phyloP scores from a whole-genome alignment of 2,797 vertebrate species.

The Naso thynnoides region DNA sequence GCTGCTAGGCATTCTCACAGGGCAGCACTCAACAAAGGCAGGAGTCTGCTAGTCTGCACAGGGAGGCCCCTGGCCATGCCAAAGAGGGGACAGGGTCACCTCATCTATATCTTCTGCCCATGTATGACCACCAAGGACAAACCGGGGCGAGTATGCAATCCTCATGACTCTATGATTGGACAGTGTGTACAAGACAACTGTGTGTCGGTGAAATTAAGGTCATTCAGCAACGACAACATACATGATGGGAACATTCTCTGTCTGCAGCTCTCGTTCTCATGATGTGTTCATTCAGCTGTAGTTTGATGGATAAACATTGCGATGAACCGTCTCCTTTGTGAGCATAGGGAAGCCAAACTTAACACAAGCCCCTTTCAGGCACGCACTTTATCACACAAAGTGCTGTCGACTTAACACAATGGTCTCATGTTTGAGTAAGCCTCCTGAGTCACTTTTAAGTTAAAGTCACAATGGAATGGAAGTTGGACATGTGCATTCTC shows the following conservation, averaged over 20 bases:
- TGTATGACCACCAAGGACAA: slow-evolving; percentile 46
- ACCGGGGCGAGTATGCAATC: slow-evolving; percentile 36
- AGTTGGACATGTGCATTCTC: background rate
- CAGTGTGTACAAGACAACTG: slow-evolving; percentile 2
- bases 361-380: background rate
- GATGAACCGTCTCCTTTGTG: background rate
- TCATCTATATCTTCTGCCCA: slow-evolving; percentile 49
- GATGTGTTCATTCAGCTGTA: slow-evolving; percentile 17
- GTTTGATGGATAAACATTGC: slow-evolving; percentile 1
- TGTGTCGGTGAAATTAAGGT: slow-evolving; percentile 22
- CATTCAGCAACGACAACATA: slow-evolving; percentile 28
- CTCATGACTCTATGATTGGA: slow-evolving; percentile 11
- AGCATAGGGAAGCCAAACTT: background rate
- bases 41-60: slow-evolving; percentile 76
- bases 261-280: background rate
- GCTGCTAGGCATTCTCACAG: slow-evolving; percentile 64
- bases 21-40: slow-evolving; percentile 69
- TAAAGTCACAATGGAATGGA: background rate
- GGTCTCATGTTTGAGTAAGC: background rate
- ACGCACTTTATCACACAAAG: background rate
- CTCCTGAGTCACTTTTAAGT: background rate
- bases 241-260: slow-evolving; percentile 23
- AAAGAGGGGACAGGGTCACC: slow-evolving; percentile 67
- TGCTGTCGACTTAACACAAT: too few species aligned
- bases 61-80: slow-evolving; percentile 54